Base-by-base conservation (phyloP, 2,888 invertebrate species). In the Coremacera marginata region DNA sequence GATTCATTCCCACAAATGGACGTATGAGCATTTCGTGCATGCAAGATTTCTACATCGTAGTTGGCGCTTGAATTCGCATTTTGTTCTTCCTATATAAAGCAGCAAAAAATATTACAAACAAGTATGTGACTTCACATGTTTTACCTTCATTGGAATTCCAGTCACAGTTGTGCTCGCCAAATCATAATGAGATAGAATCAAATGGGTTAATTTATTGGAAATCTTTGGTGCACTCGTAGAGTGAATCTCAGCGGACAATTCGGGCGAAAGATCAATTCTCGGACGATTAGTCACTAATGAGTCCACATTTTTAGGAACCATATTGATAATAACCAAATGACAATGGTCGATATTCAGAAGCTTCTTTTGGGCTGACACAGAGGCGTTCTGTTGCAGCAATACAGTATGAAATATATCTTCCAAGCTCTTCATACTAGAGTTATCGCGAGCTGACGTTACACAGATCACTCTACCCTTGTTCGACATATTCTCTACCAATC, bases 1-100 rank as follows among this genome's bases (percentile, higher is more conserved):
- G 92, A 90, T 19, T 92, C 92, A 1, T 92, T 91, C 51, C 95
- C 95, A 52, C 96, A 90, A 60, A 96, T 92, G 0, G 96, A 94
- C 0, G 94, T 92, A 85, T 98, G 98, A 0, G 97, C 97, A 19
- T 94, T 93, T 9, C 93, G 93, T 0, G 95, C 93, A 88, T 99
- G 99, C 82, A 98, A 94, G 79, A 99, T 95, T 89, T 99, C 99
- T 0, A 99, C 99, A 88, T 99, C 99, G 86, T 99, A 99, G 90
- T 99, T 99, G 0, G 98, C 97, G 76, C 98, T 99, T 0, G 97
- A 97, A 87, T 96, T 96, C 0, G 98, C 98, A 89, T 98, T 98
- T 91, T 98, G 98, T 89, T 99, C 98, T 90, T 99, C 98, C 86
- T 86, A 74, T 31, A 70, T 9, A 72, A 31, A 70, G 62, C 49